Conservation (phyloP, 2,888 invertebrate genomes). For the Nasonia oneida region DNA sequence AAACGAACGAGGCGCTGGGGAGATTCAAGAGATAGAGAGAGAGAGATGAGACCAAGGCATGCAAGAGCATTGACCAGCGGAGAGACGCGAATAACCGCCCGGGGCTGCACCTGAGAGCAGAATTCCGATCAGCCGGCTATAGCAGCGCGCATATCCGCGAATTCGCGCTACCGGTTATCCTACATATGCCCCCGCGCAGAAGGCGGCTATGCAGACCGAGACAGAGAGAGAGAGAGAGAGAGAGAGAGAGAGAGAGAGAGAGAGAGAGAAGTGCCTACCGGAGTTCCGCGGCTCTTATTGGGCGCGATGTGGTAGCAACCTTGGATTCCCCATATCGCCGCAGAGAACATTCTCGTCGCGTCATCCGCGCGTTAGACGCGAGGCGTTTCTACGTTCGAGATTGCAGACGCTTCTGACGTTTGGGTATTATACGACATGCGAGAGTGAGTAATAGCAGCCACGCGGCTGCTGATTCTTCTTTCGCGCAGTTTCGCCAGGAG, state of each 20-base stretch:
- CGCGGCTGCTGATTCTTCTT: not conserved
- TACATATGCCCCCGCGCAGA: not conserved
- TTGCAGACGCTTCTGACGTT: not conserved
- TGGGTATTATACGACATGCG: not conserved
- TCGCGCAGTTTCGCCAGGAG: not conserved
- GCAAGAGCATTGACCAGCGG: slow-evolving; percentile 18
- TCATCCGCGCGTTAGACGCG: not conserved
- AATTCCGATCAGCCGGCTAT: not conserved
- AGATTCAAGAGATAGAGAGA: not conserved
- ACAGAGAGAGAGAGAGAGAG: not conserved
- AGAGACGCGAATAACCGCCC: not conserved
- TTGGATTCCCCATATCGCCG: slow-evolving; percentile 1
- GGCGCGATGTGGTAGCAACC: slow-evolving; percentile 5
- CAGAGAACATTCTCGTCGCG: not conserved
- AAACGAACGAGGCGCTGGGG: not conserved
- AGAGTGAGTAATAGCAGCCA: not conserved
- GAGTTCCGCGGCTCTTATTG: slow-evolving; percentile 20
- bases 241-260: not conserved
- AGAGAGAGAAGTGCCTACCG: not conserved
- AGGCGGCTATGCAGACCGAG: not conserved
- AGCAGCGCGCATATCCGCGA: not conserved
- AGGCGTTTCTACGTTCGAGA: not conserved
- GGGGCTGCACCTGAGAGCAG: not conserved
- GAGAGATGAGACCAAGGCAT: not conserved
- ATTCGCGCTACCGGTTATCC: slow-evolving; percentile 20